Evolutionary conservation across 2,888 invertebrate genomes (phyloP).

Genomic region (Mythimna impura): DNA sequence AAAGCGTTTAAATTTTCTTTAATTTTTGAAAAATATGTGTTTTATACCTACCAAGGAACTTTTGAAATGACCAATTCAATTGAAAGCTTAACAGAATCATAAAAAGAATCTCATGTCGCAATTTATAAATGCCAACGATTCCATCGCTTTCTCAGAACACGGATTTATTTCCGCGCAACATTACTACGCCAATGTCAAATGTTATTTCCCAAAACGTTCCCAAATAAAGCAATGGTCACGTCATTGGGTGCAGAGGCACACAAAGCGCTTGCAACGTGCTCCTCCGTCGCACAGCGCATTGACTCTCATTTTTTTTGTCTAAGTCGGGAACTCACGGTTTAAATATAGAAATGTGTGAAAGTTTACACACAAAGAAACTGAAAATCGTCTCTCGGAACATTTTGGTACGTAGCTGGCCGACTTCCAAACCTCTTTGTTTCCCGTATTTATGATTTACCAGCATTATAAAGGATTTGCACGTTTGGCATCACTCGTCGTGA

Average conservation of each 20-base stretch:
- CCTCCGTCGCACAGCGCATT: slow-evolving; percentile 69
- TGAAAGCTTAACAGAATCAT: not conserved
- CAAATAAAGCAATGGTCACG: slow-evolving; percentile 45
- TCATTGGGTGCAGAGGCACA: slow-evolving; percentile 60
- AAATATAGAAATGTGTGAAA: slow-evolving; percentile 68
- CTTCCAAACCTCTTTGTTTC: slow-evolving; percentile 84
- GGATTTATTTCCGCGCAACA: slow-evolving; percentile 35
- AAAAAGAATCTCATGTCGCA: not conserved
- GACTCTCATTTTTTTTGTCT: slow-evolving; percentile 70
- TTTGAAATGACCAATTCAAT: not conserved
- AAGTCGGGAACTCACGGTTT: slow-evolving; percentile 55
- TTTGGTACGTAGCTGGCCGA: slow-evolving; percentile 74
- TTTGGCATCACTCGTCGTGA: slow-evolving; percentile 60
- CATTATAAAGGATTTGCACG: slow-evolving; percentile 63
- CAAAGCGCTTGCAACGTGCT: slow-evolving; percentile 61
- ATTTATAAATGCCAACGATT: slow-evolving; percentile 4
- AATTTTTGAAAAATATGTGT: too few species aligned
- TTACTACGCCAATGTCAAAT: slow-evolving; percentile 65
- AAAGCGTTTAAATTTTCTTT: too few species aligned
- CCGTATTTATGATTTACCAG: slow-evolving; percentile 76
- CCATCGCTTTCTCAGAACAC: slow-evolving; percentile 25
- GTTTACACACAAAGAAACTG: slow-evolving; percentile 83
- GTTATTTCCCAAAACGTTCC: slow-evolving; percentile 53
- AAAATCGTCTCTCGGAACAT: slow-evolving; percentile 67
- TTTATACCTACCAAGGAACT: too few species aligned